A percentile compares a stretch with the other conserved stretches of the same genome.
Conservation (phyloP, 2,797 vertebrate genomes). For the Bradypodion ventrale region DNA sequence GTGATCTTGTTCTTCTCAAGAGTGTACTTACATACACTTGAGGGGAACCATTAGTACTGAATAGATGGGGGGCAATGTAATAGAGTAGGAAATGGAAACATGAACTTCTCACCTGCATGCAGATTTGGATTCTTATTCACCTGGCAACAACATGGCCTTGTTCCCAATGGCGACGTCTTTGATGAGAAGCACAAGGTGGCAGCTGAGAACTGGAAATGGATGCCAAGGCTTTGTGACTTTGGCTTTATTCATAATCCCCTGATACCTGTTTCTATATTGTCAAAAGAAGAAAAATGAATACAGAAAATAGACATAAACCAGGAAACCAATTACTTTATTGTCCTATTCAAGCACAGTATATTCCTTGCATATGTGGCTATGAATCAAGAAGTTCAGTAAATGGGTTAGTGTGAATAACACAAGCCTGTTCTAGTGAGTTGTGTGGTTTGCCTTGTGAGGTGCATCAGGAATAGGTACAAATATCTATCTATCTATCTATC, state of each 20-base stretch:
- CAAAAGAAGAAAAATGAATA: neutral
- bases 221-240: neutral
- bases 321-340: conserved; percentile 16
- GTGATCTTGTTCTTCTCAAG: neutral
- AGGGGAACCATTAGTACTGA: neutral
- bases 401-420: neutral
- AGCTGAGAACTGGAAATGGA: conserved; percentile 5
- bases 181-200: neutral
- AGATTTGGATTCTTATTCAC: conserved; percentile 12
- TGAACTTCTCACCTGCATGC: neutral
- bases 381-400: neutral
- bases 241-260: neutral
- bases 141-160: neutral
- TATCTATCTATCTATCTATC: too few species aligned
- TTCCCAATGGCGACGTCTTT: neutral
- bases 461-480: conserved; percentile 21
- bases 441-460: neutral
- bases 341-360: neutral
- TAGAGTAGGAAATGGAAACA: neutral
- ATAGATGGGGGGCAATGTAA: conserved; percentile 2
- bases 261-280: neutral
- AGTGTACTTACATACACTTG: neutral
- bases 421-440: neutral
- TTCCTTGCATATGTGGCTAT: neutral
- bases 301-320: neutral